Conservation (phyloP, 1,140 invertebrate genomes). For the Pogonus chalceus region DNA sequence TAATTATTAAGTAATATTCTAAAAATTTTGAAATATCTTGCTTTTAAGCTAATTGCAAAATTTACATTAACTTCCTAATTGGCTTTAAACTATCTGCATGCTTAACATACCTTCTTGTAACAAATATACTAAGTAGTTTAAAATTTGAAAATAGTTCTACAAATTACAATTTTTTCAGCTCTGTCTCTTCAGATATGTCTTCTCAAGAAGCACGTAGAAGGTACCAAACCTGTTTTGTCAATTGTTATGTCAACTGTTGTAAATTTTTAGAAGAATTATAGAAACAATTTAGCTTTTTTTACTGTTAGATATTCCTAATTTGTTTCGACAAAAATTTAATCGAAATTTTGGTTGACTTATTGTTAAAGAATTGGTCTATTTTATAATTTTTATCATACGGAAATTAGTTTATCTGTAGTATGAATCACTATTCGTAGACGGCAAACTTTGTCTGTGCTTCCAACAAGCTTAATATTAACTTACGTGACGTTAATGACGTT, state of each 20-base stretch:
- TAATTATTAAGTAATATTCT: too few relatives aligned
- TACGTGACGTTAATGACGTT: too few relatives aligned
- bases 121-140: neutral
- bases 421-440: neutral
- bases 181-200: slow-evolving; percentile 11
- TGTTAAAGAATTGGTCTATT: neutral
- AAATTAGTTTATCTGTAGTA: neutral
- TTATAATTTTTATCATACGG: neutral
- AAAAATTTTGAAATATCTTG: too few relatives aligned
- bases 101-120: neutral
- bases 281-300: neutral
- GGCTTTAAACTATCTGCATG: slow-evolving; percentile 1
- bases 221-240: slow-evolving; percentile 18
- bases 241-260: neutral
- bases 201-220: slow-evolving; percentile 31
- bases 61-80: slow-evolving; percentile 1
- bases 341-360: too few relatives aligned
- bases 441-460: too few relatives aligned
- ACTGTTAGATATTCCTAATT: neutral
- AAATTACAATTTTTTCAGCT: slow-evolving; percentile 2
- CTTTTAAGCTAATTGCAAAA: neutral
- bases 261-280: neutral
- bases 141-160: too few relatives aligned
- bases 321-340: neutral
- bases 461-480: too few relatives aligned